These are phyloP conservation scores for Falco peregrinus DNA, from an alignment of 2,797 vertebrate species.

Conservation along the genomic window DNA sequence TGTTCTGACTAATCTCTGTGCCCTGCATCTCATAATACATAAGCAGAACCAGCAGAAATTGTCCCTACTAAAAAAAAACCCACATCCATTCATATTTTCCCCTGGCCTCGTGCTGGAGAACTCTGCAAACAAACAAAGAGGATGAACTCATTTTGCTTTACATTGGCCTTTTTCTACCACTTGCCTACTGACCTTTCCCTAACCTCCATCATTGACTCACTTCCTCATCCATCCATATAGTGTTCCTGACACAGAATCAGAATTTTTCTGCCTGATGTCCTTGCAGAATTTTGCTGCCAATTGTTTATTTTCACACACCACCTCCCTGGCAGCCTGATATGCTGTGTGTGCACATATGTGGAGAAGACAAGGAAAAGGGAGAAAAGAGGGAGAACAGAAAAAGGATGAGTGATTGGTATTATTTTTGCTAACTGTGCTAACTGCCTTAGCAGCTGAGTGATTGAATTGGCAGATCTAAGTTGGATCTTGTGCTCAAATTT, in stretches of 20 bases:
- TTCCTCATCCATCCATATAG: not conserved
- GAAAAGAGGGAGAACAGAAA: not conserved
- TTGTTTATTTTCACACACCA: not conserved
- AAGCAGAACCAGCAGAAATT: not conserved
- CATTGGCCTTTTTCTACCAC: not conserved
- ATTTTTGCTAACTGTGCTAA: not conserved
- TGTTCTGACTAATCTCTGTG: not conserved
- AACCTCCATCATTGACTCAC: fast-evolving
- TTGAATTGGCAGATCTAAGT: not conserved
- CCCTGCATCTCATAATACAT: fast-evolving
- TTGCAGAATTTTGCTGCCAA: not conserved
- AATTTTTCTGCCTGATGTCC: not conserved
- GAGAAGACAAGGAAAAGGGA: not conserved
- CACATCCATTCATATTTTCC: not conserved
- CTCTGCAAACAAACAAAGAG: not conserved
- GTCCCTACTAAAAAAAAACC: not conserved
- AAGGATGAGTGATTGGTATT: not conserved
- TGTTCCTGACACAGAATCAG: not conserved
- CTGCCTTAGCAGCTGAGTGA: not conserved
- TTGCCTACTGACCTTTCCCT: not conserved
- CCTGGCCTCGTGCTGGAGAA: not conserved
- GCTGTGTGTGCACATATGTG: not conserved
- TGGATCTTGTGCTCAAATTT: not conserved
- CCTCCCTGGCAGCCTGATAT: not conserved
- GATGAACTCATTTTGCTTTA: not conserved